These are phyloP conservation scores for Crotalus horridus DNA, from an alignment of 2,113 vertebrate genomes.

Conservation along the genomic window DNA sequence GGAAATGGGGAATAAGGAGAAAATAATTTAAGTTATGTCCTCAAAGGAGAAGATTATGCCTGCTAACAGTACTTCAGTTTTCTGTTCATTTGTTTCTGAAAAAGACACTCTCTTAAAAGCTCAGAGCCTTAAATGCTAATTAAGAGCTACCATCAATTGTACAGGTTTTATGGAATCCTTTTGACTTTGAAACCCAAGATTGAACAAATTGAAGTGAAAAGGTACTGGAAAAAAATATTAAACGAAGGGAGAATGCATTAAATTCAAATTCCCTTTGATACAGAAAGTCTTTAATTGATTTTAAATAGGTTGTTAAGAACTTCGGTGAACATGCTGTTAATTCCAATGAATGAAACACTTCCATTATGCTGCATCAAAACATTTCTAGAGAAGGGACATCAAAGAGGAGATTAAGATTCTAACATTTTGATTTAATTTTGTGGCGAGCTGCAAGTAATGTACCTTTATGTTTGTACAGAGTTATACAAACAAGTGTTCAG, in stretches of 20 bases:
- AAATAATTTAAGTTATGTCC: not conserved
- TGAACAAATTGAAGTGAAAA: slow-evolving; percentile 30
- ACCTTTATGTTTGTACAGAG: not conserved
- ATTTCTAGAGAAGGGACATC: slow-evolving; percentile 31
- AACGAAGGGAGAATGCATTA: slow-evolving; percentile 38
- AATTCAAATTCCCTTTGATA: slow-evolving; percentile 54
- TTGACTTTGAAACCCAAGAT: slow-evolving; percentile 26
- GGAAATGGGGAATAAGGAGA: not conserved
- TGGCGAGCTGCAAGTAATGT: not conserved
- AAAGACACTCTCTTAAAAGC: not conserved
- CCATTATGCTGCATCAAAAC: slow-evolving; percentile 59
- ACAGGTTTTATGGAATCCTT: slow-evolving; percentile 19
- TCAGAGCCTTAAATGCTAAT: not conserved
- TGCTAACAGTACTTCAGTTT: not conserved
- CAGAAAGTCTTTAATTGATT: slow-evolving; percentile 59
- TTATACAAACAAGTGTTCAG: not conserved
- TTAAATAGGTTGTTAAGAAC: slow-evolving; percentile 47
- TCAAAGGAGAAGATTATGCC: not conserved
- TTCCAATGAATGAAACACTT: slow-evolving; percentile 53
- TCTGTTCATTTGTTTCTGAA: not conserved
- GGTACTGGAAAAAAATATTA: slow-evolving; percentile 50
- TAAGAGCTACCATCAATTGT: not conserved
- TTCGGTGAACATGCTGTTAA: slow-evolving; percentile 39
- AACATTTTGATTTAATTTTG: slow-evolving; percentile 7
- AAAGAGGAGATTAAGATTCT: slow-evolving; percentile 2